A percentile compares a stretch with the other conserved stretches of the same genome.
These are phyloP conservation scores for Drosophila pseudoananassae DNA, from an alignment of 1,140 invertebrate species.

Conservation along the genomic window DNA sequence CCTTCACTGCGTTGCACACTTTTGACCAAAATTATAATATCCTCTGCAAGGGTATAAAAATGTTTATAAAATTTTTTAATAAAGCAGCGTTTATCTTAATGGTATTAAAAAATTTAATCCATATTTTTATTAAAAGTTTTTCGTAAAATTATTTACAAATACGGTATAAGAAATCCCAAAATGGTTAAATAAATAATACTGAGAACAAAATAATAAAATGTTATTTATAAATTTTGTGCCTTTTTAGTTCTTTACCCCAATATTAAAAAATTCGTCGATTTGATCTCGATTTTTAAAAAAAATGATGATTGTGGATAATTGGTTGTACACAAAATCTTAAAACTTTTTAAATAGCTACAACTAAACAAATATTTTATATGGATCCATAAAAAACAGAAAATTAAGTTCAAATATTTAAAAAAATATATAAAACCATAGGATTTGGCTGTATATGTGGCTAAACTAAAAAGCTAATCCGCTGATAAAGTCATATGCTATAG, in stretches of 20 bases:
- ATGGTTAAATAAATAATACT: too few relatives aligned
- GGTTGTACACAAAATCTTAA: slow-evolving; percentile 78
- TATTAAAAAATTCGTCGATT: slow-evolving; percentile 59
- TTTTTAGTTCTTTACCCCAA: slow-evolving; percentile 45
- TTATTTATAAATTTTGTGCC: background rate
- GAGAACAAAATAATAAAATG: too few relatives aligned
- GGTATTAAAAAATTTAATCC: too few relatives aligned
- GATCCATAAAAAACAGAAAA: background rate
- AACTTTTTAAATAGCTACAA: background rate
- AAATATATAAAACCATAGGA: background rate
- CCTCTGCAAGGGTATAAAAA: too few relatives aligned
- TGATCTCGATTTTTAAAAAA: slow-evolving; percentile 83
- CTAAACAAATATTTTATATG: background rate
- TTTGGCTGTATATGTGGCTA: slow-evolving; percentile 40
- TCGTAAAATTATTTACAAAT: too few relatives aligned
- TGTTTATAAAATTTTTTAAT: too few relatives aligned
- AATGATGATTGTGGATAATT: slow-evolving; percentile 84
- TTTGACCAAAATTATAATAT: too few relatives aligned
- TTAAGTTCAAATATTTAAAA: background rate
- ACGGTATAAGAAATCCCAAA: too few relatives aligned
- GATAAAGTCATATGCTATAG: too few relatives aligned
- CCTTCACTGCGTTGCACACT: too few relatives aligned
- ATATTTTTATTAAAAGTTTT: too few relatives aligned
- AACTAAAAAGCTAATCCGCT: slow-evolving; percentile 18
- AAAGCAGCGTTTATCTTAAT: too few relatives aligned